A percentile compares a stretch with the other conserved stretches of the same genome.
Conservation (phyloP, 2,797 vertebrate species). For the Fistularia commersonii region DNA sequence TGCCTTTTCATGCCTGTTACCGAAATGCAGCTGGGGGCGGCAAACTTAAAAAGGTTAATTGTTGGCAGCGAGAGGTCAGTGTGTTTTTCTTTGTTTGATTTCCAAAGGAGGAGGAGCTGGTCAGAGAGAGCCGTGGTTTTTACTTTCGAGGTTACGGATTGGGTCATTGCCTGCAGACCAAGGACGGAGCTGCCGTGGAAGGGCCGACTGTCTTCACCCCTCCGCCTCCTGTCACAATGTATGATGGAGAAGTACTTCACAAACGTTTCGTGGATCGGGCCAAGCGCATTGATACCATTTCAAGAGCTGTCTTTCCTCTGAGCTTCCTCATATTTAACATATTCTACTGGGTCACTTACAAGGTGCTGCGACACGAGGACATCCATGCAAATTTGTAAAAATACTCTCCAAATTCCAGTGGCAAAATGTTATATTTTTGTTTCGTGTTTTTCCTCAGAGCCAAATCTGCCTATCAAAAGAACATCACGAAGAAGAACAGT, state of each 20-base stretch:
- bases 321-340: constrained; percentile 93
- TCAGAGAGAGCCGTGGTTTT: constrained; percentile 82
- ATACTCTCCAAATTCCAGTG: constrained; percentile 8
- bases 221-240: constrained; percentile 65
- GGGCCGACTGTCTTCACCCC: constrained; percentile 70
- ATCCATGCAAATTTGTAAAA: constrained; percentile 83
- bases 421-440: constrained; percentile 27
- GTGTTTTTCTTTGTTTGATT: constrained; percentile 43
- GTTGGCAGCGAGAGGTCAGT: constrained; percentile 39
- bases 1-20: background rate
- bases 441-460: constrained; percentile 44
- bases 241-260: constrained; percentile 73
- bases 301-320: constrained; percentile 88
- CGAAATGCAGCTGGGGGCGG: constrained; percentile 16
- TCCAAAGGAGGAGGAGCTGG: constrained; percentile 85
- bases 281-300: constrained; percentile 91
- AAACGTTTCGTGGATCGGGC: constrained; percentile 84
- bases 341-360: constrained; percentile 95
- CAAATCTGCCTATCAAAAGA: constrained; percentile 70
- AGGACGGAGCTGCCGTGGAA: constrained; percentile 73
- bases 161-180: constrained; percentile 84
- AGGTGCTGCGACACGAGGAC: constrained; percentile 89
- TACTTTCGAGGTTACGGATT: constrained; percentile 87
- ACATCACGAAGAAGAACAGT: constrained; percentile 52
- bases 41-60: constrained; percentile 21